phyloP scores from a whole-genome alignment of 37 sponge, comb jelly and placozoan genomes.

The Bolinopsis microptera region DNA sequence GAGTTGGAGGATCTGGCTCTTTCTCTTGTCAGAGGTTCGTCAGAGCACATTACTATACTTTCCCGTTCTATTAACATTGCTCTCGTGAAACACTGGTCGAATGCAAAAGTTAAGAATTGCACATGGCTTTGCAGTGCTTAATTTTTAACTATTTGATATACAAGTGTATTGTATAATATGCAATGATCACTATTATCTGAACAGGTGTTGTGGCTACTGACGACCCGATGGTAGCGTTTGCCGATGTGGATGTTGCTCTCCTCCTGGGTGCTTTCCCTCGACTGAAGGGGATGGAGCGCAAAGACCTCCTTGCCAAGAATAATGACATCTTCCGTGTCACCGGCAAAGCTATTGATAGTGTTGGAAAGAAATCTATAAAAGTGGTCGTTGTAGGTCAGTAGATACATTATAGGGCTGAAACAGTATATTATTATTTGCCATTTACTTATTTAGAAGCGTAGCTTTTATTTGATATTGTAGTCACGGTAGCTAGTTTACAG shows the following conservation, averaged over 20 bases:
- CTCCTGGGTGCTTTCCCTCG: constrained; percentile 95
- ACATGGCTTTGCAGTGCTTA: too few species aligned
- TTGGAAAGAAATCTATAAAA: constrained; percentile 95
- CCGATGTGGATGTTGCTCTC: constrained; percentile 86
- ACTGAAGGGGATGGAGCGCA: constrained; percentile 84
- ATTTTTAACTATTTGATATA: too few species aligned
- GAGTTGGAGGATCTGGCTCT: constrained; percentile 95
- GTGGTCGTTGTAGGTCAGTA: constrained; percentile 69
- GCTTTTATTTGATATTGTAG: too few species aligned
- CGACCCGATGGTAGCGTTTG: constrained; percentile 78
- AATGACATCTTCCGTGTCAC: constrained; percentile 88
- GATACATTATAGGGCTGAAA: too few species aligned
- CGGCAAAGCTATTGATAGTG: constrained; percentile 80
- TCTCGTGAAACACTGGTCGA: background rate
- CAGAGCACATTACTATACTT: too few species aligned
- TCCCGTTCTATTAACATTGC: too few species aligned
- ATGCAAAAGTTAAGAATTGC: too few species aligned
- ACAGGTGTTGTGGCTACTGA: constrained; percentile 88
- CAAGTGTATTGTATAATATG: too few species aligned
- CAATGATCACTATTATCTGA: too few species aligned
- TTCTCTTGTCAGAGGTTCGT: constrained; percentile 79
- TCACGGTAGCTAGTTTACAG: too few species aligned
- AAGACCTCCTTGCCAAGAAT: constrained; percentile 92
- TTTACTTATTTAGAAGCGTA: too few species aligned
- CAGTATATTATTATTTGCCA: too few species aligned